These are phyloP conservation scores for Nixonia krombeini DNA, from an alignment of 1,140 invertebrate genomes.

Conservation along the genomic window DNA sequence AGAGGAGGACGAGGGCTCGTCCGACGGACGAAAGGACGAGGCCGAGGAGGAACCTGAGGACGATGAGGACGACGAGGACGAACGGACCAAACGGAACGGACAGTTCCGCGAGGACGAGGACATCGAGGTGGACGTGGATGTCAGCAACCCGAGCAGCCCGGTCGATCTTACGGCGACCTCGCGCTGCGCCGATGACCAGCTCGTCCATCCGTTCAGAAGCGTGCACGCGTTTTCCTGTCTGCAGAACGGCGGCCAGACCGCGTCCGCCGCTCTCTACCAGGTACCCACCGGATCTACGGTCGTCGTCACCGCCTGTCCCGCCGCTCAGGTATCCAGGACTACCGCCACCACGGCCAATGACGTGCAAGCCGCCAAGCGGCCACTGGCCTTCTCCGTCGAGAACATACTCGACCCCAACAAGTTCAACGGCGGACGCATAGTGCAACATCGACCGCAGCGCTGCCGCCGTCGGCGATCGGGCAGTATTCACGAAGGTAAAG, in stretches of 20 bases:
- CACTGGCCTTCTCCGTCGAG: conserved; percentile 89
- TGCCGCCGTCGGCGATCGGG: conserved; percentile 66
- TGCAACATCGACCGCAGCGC: conserved; percentile 54
- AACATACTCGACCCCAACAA: conserved; percentile 93
- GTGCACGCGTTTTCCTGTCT: conserved; percentile 58
- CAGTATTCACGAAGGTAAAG: conserved; percentile 72
- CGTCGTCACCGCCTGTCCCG: conserved; percentile 51
- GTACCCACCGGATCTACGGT: conserved; percentile 53
- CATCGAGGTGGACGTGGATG: conserved; percentile 55
- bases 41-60: conserved; percentile 57
- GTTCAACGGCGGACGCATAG: conserved; percentile 79
- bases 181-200: conserved; percentile 54
- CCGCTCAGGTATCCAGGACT: conserved; percentile 39
- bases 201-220: conserved; percentile 55
- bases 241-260: conserved; percentile 48
- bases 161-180: conserved; percentile 68
- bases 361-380: conserved; percentile 61
- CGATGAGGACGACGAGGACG: conserved; percentile 54
- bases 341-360: conserved; percentile 54
- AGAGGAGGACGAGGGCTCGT: conserved; percentile 36
- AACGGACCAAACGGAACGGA: conserved; percentile 48
- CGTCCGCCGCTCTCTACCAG: conserved; percentile 31
- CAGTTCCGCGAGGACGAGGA: conserved; percentile 59
- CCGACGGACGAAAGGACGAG: no score
- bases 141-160: conserved; percentile 66